Percentiles rank a stretch among this genome's conserved stretches.
Evolutionary conservation across 2,888 invertebrate genomes (phyloP).

Genomic region (Thera obeliscata): DNA sequence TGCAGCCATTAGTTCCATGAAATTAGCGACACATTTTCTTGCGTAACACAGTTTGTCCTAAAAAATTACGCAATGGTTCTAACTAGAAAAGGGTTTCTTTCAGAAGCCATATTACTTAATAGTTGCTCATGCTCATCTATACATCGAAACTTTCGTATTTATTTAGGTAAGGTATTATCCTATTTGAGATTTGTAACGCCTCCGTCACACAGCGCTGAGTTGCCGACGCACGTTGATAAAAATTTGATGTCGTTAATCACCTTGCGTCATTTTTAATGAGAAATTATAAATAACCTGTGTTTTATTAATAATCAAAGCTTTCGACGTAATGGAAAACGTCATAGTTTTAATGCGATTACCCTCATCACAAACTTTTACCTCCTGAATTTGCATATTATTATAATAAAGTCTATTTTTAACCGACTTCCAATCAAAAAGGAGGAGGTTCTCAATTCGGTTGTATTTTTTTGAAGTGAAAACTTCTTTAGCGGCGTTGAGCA

Average conservation of each 20-base stretch:
- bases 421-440: too few relatives aligned
- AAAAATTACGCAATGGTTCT: too few relatives aligned
- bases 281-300: slow-evolving; percentile 72
- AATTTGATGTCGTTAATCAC: slow-evolving; percentile 39
- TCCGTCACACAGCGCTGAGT: not conserved
- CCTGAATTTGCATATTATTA: not conserved
- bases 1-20: slow-evolving; percentile 4
- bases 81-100: not conserved
- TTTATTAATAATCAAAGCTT: slow-evolving; percentile 63
- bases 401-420: too few relatives aligned
- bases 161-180: too few relatives aligned
- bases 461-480: too few relatives aligned
- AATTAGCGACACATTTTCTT: not conserved
- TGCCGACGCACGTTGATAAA: slow-evolving; percentile 22
- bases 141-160: too few relatives aligned
- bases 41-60: not conserved
- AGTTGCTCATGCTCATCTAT: too few relatives aligned
- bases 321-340: slow-evolving; percentile 62
- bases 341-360: slow-evolving; percentile 55
- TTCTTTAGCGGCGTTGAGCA: too few relatives aligned
- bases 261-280: slow-evolving; percentile 42
- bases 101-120: not conserved
- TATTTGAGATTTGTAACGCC: too few relatives aligned
- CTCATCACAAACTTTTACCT: slow-evolving; percentile 3
- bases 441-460: too few relatives aligned